A percentile compares a stretch with the other conserved stretches of the same genome.
phyloP scores from a whole-genome alignment of 2,797 vertebrate genomes.

The Pterois miles region DNA sequence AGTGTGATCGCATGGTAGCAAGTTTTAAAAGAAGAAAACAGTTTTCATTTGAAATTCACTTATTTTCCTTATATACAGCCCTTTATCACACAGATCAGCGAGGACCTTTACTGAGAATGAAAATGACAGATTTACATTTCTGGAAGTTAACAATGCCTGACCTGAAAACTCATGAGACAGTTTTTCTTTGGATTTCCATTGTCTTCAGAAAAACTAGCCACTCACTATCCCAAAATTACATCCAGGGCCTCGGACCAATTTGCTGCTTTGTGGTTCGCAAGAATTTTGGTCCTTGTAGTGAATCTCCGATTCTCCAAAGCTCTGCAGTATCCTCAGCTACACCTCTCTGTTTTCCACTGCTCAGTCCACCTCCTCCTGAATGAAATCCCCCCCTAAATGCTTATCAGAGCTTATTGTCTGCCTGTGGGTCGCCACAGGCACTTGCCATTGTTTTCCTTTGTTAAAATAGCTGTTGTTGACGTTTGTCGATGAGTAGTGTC shows the following conservation, averaged over 20 bases:
- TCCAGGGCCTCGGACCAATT: neutral
- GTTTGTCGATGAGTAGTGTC: neutral
- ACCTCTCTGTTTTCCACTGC: neutral
- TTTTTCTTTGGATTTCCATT: neutral
- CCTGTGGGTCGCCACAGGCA: neutral
- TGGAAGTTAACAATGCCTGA: neutral
- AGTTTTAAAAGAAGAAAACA: neutral
- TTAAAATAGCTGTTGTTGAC: neutral
- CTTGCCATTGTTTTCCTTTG: neutral
- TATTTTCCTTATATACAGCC: neutral
- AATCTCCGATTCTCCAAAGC: neutral
- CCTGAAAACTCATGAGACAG: no score
- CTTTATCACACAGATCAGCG: neutral
- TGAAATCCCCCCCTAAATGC: neutral
- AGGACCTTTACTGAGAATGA: neutral
- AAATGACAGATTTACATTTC: conserved; percentile 7
- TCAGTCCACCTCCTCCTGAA: neutral
- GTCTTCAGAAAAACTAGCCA: neutral
- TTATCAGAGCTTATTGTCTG: neutral
- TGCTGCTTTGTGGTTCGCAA: neutral
- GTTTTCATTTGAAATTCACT: neutral
- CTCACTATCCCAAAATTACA: neutral
- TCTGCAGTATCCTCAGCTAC: neutral
- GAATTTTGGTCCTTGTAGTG: neutral
- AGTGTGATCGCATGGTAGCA: no score